Base-by-base conservation (phyloP, 2,888 invertebrate species). In the Galerucella pusilla region DNA sequence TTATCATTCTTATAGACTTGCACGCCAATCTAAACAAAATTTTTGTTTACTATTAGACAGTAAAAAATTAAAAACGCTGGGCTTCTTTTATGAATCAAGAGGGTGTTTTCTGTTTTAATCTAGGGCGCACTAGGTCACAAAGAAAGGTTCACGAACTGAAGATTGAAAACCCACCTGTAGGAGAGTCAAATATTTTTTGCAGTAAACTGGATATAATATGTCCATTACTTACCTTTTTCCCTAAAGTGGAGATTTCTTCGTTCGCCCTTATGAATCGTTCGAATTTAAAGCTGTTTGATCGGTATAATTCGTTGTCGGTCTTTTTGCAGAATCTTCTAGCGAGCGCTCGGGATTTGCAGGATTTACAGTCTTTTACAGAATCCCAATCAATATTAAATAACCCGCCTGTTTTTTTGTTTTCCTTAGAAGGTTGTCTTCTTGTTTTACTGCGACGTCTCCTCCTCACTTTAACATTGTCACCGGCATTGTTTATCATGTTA, bases 241-340 rank as follows among this genome's bases (percentile, higher is more conserved):
- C 91, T 80, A 90, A 85, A 59, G 87, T 87, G 35, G 87, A 86
- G 68, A 84, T 81, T 76, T 87, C 87, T 66, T 93, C 93, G 85
- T 91, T 91, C 82, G 92, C 92, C 81, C 94, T 89, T 83, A 94
- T 93, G 85, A 95, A 95, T 73, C 94, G 89, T 88, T 95, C 95
- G 87, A 95, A 95, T 89, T 95, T 95, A 90, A 95, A 95, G 88
- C 95, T 95, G 87, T 95, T 95, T 80, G 95, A 95, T 81, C 95
- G 91, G 85, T 95, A 95, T 75, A 95, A 90, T 88, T 95, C 94
- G 90, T 95, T 95, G 90, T 95, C 95, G 74, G 93, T 90, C 74
- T 92, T 90, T 80, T 93, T 92, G 87, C 94, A 94, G 83, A 95
- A 91, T 64, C 94, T 90, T 74, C 94, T 91, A 4, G 94, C 93